A percentile compares a stretch with the other conserved stretches of the same genome.
phyloP scores from a whole-genome alignment of 2,797 vertebrate genomes.

The Leptoclinus maculatus region DNA sequence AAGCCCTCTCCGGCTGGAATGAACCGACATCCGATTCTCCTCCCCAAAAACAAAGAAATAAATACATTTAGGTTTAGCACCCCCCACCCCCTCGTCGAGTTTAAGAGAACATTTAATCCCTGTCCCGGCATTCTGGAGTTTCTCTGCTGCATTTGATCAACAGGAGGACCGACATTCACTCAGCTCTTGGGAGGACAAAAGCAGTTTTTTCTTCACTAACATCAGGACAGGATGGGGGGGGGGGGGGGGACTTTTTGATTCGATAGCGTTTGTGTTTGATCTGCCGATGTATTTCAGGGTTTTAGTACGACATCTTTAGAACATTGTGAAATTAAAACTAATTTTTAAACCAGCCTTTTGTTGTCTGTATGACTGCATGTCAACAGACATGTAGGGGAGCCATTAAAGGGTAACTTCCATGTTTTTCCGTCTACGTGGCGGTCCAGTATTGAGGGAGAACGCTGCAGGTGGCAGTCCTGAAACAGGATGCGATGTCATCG shows the following conservation, averaged over 20 bases:
- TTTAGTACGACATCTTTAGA: background rate
- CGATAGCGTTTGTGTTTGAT: background rate
- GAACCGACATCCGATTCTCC: conserved; percentile 10
- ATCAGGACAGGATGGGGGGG: background rate
- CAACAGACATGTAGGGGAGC: background rate
- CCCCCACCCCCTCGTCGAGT: background rate
- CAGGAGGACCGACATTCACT: conserved; percentile 5
- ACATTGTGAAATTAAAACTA: background rate
- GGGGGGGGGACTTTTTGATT: background rate
- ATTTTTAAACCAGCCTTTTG: background rate
- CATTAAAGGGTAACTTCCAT: background rate
- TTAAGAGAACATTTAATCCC: conserved; percentile 47
- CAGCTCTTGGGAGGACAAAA: conserved; percentile 9
- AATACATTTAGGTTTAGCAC: conserved; percentile 32
- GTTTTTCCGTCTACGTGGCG: background rate
- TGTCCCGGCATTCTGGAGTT: background rate
- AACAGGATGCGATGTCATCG: background rate
- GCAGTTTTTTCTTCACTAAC: conserved; percentile 6
- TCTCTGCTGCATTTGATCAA: conserved; percentile 3
- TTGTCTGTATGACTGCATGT: background rate
- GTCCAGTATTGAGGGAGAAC: background rate
- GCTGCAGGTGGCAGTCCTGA: background rate
- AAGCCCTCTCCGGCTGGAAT: conserved; percentile 12
- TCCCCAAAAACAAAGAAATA: conserved; percentile 37
- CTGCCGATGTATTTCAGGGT: background rate